Conservation (phyloP, 1,140 invertebrate genomes). For the Drosophila ficusphila region DNA sequence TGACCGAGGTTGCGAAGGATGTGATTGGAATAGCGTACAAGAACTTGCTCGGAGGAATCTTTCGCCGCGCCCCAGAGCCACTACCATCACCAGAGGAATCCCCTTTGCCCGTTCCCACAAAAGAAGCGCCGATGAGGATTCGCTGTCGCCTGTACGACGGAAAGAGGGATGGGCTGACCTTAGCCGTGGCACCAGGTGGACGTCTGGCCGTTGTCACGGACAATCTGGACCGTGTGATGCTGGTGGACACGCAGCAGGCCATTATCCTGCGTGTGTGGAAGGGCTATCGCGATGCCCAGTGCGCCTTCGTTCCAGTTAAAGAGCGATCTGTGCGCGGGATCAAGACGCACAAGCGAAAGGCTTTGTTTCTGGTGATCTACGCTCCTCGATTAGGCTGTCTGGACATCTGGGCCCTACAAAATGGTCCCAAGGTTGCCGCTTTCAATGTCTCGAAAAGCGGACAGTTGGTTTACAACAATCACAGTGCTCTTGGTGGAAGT, state of each 20-base stretch:
- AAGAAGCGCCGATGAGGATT: conserved; percentile 88
- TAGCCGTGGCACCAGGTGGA: conserved; percentile 92
- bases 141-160: conserved; percentile 94
- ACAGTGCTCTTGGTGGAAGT: conserved; percentile 87
- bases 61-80: conserved; percentile 46
- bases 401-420: conserved; percentile 94
- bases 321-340: conserved; percentile 78
- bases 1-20: conserved; percentile 93
- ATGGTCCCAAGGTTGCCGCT: conserved; percentile 94
- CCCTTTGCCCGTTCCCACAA: conserved; percentile 83
- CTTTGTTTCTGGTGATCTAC: conserved; percentile 94
- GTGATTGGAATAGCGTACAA: conserved; percentile 92
- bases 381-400: conserved; percentile 92
- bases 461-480: conserved; percentile 90
- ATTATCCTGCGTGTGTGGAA: conserved; percentile 95
- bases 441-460: conserved; percentile 95
- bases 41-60: conserved; percentile 70
- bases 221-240: conserved; percentile 92
- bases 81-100: conserved; percentile 37
- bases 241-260: conserved; percentile 92
- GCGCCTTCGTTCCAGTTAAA: conserved; percentile 90
- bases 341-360: conserved; percentile 84
- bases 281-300: conserved; percentile 97
- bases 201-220: conserved; percentile 93
- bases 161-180: conserved; percentile 89